Conservation (phyloP, 1,140 invertebrate genomes). For the Orchesella cincta region DNA sequence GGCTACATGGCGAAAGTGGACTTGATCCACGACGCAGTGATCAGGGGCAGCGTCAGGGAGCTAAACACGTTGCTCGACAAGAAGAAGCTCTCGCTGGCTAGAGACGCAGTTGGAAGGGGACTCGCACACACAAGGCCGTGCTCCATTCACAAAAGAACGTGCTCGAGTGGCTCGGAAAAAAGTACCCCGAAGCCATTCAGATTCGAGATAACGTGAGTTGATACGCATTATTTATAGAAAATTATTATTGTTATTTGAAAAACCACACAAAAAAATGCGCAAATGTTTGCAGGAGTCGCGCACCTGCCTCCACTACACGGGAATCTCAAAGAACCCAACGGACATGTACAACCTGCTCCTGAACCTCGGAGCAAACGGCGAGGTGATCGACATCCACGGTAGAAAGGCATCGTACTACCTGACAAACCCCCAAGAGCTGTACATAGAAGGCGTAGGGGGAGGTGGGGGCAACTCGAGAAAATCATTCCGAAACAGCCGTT, state of each 20-base stretch:
- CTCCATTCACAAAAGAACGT: conserved; percentile 65
- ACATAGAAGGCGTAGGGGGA: conserved; percentile 39
- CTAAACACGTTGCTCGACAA: conserved; percentile 65
- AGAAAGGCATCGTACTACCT: conserved; percentile 67
- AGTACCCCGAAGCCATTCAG: conserved; percentile 72
- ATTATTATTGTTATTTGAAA: background rate
- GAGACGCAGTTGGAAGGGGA: conserved; percentile 72
- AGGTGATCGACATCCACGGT: conserved; percentile 67
- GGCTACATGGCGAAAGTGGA: conserved; percentile 66
- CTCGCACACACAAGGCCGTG: conserved; percentile 78
- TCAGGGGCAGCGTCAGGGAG: conserved; percentile 65
- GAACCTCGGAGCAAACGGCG: conserved; percentile 68
- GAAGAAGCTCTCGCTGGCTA: conserved; percentile 67
- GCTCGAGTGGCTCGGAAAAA: conserved; percentile 70
- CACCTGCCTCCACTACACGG: conserved; percentile 79
- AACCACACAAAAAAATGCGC: conserved; percentile 2
- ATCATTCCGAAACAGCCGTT: conserved; percentile 58
- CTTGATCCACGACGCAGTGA: conserved; percentile 66
- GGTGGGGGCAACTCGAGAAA: conserved; percentile 48
- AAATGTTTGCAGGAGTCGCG: conserved; percentile 66
- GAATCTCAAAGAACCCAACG: conserved; percentile 65
- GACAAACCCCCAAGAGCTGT: conserved; percentile 56
- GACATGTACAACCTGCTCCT: conserved; percentile 67
- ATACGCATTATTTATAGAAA: conserved; percentile 15
- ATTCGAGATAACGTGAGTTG: conserved; percentile 73